These are phyloP conservation scores for Carabus problematicus DNA, from an alignment of 2,888 invertebrate species.

Conservation along the genomic window DNA sequence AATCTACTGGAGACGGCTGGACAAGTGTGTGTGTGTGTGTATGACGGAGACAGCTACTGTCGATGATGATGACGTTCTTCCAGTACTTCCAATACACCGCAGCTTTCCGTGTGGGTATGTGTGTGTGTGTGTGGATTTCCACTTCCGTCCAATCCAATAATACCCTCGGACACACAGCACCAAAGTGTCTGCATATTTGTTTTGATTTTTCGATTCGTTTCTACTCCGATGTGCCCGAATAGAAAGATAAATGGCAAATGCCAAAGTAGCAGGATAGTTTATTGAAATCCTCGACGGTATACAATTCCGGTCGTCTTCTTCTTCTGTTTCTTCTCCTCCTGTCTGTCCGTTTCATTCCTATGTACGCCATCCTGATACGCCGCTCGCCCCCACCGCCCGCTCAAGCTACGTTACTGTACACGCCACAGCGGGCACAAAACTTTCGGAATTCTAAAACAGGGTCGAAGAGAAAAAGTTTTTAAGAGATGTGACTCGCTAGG, in stretches of 20 bases:
- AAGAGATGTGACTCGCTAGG: conserved; percentile 36
- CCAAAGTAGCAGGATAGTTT: conserved; percentile 57
- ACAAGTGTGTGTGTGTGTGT: conserved; percentile 1
- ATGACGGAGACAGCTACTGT: neutral
- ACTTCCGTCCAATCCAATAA: conserved; percentile 40
- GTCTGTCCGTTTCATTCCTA: neutral
- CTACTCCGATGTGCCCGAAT: conserved; percentile 50
- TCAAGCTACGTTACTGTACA: neutral
- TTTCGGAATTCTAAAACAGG: conserved; percentile 38
- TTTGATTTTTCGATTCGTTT: conserved; percentile 54
- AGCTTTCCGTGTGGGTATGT: conserved; percentile 10
- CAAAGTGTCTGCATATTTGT: conserved; percentile 59
- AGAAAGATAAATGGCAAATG: conserved; percentile 54
- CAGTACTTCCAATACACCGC: conserved; percentile 30
- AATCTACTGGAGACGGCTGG: neutral
- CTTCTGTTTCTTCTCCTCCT: neutral
- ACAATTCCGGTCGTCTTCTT: conserved; percentile 6
- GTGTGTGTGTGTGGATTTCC: conserved; percentile 12
- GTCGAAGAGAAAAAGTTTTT: conserved; percentile 34
- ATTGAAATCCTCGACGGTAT: conserved; percentile 55
- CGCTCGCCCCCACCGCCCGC: neutral
- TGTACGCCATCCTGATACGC: neutral
- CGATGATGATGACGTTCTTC: conserved; percentile 17
- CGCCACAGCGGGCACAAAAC: conserved; percentile 3
- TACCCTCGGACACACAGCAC: conserved; percentile 45